Base-by-base conservation (phyloP, 53 echinoderm and acorn worm genomes). In the Patiria pectinifera region DNA sequence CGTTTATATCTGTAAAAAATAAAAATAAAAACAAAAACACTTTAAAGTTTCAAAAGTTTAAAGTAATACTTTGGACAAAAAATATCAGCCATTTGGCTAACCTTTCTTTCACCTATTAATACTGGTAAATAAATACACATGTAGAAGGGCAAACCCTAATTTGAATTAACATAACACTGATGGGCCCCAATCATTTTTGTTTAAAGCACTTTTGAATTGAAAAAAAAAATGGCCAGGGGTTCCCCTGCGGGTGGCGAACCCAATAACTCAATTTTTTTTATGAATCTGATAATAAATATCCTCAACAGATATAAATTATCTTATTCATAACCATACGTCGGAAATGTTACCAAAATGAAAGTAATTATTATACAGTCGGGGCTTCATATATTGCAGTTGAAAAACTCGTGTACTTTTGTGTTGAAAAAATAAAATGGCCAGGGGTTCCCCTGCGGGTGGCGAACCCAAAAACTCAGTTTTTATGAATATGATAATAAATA, bases 161-260 rank as follows among this genome's bases (percentile, higher is more conserved):
- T 69, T 69, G 10, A 69, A 69, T 69, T 13, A 69, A 69, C 69
- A 69, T 15, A 69, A 69, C 69, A 13, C 69, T 21, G 21, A 69
- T 76, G 35, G 35, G 35, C 35, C 35, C 35, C 35, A 35, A 35
- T 35, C 35, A 35, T 35, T 35, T 35, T 35, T 35, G 35, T 35
- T 35, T 35, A 35, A 35, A 35, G 53, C 53, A 53, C 8, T 53
- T 53, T 5, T 8, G 6, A 53, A 8, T 53, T 53, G n/a, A n/a
- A 76, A 76, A 35, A 35, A 35, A 76, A 76, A 76, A 7, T 76
- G 76, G 76, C 76, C 76, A 76, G 76, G 76, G 76, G 24, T 76
- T 76, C 76, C 76, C 76, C 6, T 35, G 21, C 9, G 76, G 76
- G 12, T 76, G 76, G 76, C 11, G 25, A 76, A 35, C 2, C 35